Evolutionary conservation across 2,797 vertebrate species (phyloP).

Genomic region (Brachyrhaphis roseni): DNA sequence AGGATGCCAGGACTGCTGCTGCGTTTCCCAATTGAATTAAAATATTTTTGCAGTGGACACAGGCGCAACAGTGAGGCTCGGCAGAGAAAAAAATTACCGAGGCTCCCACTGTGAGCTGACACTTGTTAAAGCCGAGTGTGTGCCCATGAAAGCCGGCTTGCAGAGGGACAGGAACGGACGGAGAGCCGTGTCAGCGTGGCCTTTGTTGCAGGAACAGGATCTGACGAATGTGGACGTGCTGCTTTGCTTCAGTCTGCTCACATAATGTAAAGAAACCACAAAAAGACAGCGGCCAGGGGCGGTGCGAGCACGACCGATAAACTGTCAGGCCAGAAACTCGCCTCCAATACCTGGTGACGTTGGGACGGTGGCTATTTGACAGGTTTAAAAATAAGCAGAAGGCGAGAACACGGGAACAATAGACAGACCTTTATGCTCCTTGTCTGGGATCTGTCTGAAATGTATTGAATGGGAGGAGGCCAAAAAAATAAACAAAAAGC

Average conservation of each 20-base stretch:
- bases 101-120: constrained; percentile 21
- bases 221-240: constrained; percentile 53
- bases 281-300: constrained; percentile 52
- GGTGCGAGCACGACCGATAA: constrained; percentile 39
- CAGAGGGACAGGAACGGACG: constrained; percentile 4
- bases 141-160: constrained; percentile 24
- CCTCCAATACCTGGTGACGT: constrained; percentile 55
- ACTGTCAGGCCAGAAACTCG: constrained; percentile 25
- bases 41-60: constrained; percentile 22
- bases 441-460: constrained; percentile 24
- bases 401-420: constrained; percentile 46
- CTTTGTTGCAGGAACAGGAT: constrained; percentile 45
- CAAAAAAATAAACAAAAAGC: constrained; percentile 6
- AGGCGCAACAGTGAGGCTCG: constrained; percentile 25
- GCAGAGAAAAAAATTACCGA: constrained; percentile 24
- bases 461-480: constrained; percentile 12
- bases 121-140: constrained; percentile 30
- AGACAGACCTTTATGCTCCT: constrained; percentile 20
- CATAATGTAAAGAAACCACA: constrained; percentile 51
- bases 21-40: constrained; percentile 41
- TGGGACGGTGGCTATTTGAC: constrained; percentile 46
- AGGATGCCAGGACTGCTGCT: constrained; percentile 1
- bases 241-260: constrained; percentile 51
- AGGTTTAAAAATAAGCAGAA: constrained; percentile 58
- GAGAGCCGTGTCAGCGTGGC: constrained; percentile 36